Percentiles rank a stretch among this genome's conserved stretches.
phyloP scores from a whole-genome alignment of 2,888 invertebrate species.

The Zaprionus bogoriensis region DNA sequence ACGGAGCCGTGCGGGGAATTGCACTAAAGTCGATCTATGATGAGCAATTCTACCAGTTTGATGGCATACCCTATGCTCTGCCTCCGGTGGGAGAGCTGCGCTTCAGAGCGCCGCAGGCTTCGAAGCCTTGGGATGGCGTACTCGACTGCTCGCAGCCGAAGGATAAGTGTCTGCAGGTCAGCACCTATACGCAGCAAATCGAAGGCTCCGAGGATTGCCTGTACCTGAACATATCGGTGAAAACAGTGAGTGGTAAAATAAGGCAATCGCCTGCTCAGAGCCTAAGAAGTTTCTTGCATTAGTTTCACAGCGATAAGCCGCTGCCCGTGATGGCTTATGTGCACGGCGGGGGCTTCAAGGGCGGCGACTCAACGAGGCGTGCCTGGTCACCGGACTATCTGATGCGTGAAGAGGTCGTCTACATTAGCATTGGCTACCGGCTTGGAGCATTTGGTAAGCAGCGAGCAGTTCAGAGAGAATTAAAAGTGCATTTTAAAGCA shows the following conservation, averaged over 20 bases:
- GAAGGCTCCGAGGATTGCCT: conserved; percentile 78
- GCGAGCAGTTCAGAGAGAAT: not conserved
- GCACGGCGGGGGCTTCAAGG: conserved; percentile 59
- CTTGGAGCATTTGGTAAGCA: conserved; percentile 81
- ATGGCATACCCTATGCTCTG: conserved; percentile 72
- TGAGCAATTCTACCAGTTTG: conserved; percentile 65
- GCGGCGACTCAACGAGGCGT: conserved; percentile 66
- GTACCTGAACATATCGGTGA: conserved; percentile 70
- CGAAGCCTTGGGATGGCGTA: conserved; percentile 80
- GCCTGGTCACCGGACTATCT: conserved; percentile 82
- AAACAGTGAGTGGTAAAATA: conserved; percentile 34
- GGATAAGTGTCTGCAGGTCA: conserved; percentile 58
- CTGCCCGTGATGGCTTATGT: conserved; percentile 71
- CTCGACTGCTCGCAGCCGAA: conserved; percentile 54
- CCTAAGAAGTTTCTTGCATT: too few species aligned
- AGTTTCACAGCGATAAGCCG: conserved; percentile 45
- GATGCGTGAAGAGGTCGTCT: conserved; percentile 80
- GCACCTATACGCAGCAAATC: conserved; percentile 49
- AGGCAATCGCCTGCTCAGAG: too few species aligned
- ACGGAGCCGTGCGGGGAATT: conserved; percentile 68
- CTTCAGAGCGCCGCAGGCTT: conserved; percentile 78
- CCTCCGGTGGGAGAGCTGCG: conserved; percentile 67
- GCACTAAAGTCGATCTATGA: conserved; percentile 63
- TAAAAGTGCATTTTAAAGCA: not conserved
- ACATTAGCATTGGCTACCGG: conserved; percentile 83